Conservation (phyloP, 2,797 vertebrate species). For the Schizothorax lantsangensis region DNA sequence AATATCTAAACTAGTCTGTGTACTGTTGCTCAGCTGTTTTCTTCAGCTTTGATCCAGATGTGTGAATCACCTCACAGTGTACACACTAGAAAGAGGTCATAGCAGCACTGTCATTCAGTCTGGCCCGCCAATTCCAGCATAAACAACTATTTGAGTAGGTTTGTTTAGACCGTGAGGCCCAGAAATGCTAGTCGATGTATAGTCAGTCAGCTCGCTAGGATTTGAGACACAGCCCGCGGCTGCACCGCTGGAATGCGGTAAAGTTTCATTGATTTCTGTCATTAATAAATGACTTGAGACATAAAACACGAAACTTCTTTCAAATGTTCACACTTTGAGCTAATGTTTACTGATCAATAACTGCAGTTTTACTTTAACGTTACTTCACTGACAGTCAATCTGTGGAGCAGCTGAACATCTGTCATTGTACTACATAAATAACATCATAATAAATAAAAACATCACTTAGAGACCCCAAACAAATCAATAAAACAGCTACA, state of each 20-base stretch:
- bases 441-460: not conserved
- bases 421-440: not conserved
- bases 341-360: not conserved
- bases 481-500: not conserved
- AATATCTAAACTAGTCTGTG: not conserved
- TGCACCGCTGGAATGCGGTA: constrained; percentile 7
- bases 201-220: not conserved
- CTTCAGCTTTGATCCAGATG: constrained; percentile 8
- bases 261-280: not conserved
- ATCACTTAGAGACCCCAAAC: not conserved
- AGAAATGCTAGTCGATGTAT: not conserved
- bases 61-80: not conserved
- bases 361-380: not conserved
- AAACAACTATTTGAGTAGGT: no score
- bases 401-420: constrained; percentile 11
- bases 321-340: not conserved
- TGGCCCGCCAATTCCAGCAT: not conserved
- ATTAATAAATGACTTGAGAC: constrained; percentile 7
- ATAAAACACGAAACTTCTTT: not conserved
- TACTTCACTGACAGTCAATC: no score
- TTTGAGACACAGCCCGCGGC: constrained; percentile 4
- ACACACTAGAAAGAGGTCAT: not conserved
- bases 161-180: not conserved
- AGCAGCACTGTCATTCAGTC: not conserved
- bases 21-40: not conserved